phyloP scores from a whole-genome alignment of 2,797 vertebrate genomes.

The Enteromius fasciolatus region DNA sequence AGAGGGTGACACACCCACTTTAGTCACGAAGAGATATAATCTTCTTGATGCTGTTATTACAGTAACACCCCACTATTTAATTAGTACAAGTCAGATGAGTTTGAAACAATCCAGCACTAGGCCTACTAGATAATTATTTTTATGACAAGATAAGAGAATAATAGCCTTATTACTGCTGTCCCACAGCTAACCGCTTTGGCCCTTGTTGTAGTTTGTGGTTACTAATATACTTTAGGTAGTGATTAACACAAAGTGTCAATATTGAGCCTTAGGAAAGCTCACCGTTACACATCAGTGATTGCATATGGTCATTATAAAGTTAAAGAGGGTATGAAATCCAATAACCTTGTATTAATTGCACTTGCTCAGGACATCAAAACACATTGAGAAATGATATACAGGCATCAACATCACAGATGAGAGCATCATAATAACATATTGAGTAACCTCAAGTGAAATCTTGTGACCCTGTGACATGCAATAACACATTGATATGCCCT shows the following conservation, averaged over 20 bases:
- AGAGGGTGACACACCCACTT: constrained; percentile 20
- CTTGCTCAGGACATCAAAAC: not conserved
- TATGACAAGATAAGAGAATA: not conserved
- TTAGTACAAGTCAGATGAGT: not conserved
- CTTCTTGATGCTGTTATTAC: not conserved
- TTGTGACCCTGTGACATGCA: constrained; percentile 45
- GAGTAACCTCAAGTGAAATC: constrained; percentile 53
- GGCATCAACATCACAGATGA: constrained; percentile 30
- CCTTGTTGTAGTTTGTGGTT: not conserved
- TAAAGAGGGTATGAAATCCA: not conserved
- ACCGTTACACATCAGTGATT: not conserved
- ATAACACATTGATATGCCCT: constrained; percentile 25
- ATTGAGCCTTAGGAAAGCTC: not conserved
- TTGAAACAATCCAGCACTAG: not conserved
- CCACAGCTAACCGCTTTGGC: not conserved
- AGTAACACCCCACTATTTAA: not conserved
- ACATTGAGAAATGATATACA: not conserved
- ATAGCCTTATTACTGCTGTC: not conserved
- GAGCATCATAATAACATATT: constrained; percentile 50
- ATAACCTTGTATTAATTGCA: not conserved
- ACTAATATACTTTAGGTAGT: not conserved
- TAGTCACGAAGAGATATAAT: not conserved
- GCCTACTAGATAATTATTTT: no score
- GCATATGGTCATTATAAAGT: not conserved
- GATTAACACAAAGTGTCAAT: not conserved